phyloP scores from a whole-genome alignment of 2,797 vertebrate species.

The Sebastes miniatus region DNA sequence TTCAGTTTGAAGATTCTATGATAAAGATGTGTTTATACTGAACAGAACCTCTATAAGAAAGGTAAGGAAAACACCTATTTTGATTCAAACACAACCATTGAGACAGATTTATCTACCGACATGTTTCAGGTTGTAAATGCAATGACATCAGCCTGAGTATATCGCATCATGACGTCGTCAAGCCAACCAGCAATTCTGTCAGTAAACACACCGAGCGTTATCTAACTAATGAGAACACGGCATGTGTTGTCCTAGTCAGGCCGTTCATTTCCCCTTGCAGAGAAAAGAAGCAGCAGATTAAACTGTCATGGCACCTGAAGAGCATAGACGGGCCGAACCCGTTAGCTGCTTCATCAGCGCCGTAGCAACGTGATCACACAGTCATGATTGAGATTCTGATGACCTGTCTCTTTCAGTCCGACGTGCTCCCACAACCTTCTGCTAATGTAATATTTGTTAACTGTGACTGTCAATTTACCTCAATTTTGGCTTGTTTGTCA shows the following conservation, averaged over 20 bases:
- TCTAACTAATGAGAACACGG: constrained; percentile 58
- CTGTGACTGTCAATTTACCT: constrained; percentile 43
- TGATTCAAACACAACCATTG: not conserved
- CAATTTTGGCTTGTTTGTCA: constrained; percentile 32
- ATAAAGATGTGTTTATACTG: not conserved
- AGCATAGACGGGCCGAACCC: constrained; percentile 20
- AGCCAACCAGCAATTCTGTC: constrained; percentile 1
- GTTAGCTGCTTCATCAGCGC: constrained; percentile 41
- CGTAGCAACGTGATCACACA: constrained; percentile 19
- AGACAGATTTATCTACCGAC: not conserved
- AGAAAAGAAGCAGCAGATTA: constrained; percentile 50
- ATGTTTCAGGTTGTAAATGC: not conserved
- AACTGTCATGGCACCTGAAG: constrained; percentile 41
- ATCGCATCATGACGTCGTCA: not conserved
- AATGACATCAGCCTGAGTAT: not conserved
- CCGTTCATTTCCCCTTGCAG: constrained; percentile 44
- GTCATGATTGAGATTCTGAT: constrained; percentile 54
- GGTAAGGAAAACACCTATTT: not conserved
- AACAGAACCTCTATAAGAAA: not conserved
- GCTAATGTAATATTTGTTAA: constrained; percentile 54
- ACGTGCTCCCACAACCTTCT: constrained; percentile 2
- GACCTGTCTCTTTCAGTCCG: constrained; percentile 62
- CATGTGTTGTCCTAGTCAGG: constrained; percentile 38
- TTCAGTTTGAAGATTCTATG: not conserved
- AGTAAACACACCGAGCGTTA: constrained; percentile 45